A percentile compares a stretch with the other conserved stretches of the same genome.
Conservation (phyloP, 2,888 invertebrate genomes). For the Meliscaeva auricollis region DNA sequence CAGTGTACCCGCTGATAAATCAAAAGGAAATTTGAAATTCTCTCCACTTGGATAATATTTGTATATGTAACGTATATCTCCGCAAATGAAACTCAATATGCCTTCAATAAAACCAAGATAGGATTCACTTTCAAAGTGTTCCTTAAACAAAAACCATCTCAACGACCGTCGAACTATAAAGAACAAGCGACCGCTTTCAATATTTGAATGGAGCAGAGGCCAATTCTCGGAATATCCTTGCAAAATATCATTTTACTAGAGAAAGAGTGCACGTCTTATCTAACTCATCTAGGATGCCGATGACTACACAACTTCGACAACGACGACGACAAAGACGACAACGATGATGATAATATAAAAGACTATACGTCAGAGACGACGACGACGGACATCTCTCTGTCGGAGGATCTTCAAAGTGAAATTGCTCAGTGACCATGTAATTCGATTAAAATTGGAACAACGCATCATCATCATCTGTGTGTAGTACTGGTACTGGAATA, state of each 20-base stretch:
- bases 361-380: not conserved
- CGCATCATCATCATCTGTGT: conserved; percentile 44
- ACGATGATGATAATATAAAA: not conserved
- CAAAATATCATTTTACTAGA: conserved; percentile 73
- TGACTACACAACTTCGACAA: not conserved
- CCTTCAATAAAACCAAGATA: conserved; percentile 33
- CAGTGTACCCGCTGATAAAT: conserved; percentile 13
- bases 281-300: conserved; percentile 63
- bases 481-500: not conserved
- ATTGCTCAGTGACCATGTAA: conserved; percentile 73
- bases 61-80: not conserved
- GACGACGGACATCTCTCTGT: conserved; percentile 41
- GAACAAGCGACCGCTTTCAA: conserved; percentile 32
- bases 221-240: conserved; percentile 65
- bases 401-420: conserved; percentile 58
- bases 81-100: conserved; percentile 65
- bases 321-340: not conserved
- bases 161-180: conserved; percentile 6
- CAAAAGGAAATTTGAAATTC: too few relatives aligned
- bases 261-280: conserved; percentile 36
- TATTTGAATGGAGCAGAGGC: conserved; percentile 31
- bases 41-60: conserved; percentile 26
- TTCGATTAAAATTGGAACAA: conserved; percentile 62
- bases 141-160: conserved; percentile 57
- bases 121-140: conserved; percentile 69